Base-by-base conservation (phyloP, 2,797 vertebrate species). In the Crypturellus tataupa region DNA sequence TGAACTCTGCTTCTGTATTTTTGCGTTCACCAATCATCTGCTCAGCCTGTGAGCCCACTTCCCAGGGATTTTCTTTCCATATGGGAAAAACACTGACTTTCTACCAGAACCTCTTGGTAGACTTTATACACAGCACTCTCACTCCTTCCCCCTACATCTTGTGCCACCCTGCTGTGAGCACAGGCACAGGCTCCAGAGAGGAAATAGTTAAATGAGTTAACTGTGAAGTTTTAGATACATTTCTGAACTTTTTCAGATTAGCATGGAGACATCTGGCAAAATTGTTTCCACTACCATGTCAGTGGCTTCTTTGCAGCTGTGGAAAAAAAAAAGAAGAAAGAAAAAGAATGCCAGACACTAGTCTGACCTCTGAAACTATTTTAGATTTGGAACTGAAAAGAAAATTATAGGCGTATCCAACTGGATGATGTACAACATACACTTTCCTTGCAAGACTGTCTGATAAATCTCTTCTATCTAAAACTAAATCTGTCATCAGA, bases 381-480 rank as follows among this genome's bases (percentile, higher is more conserved):
- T 92, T 68, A 69, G 31, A 46, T 80, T 91, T 94, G 80, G 49
- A 91, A 86, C 19, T 70, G 47, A 76, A 90, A 94, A 16, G 24
- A 64, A 73, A 90, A 70, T 88, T 23, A 84, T 19, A 49, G 0
- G 0, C 37, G 15, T 81, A n/a, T 84, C 73, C 70, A 91, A 67
- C 63, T 88, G 46, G 25, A 67, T 91, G 49, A 10, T 40, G 80
- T 60, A 84, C 33, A 87, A 55, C 37, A 19, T 46, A 64, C 25
- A 68, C 12, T 91, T 89, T 87, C 84, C 79, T n/a, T 53, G 39
- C 40, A 71, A 87, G 29, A 2, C 33, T 83, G 9, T 20, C 46
- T 79, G 46, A 88, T 84, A 44, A 17, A 73, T 56, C 6, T 81
- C 25, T 81, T 47, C 23, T 72, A 6, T 76, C 42, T 63, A 6